These are phyloP conservation scores for Lichenostomus cassidix DNA, from an alignment of 2,113 vertebrate species.

Conservation along the genomic window DNA sequence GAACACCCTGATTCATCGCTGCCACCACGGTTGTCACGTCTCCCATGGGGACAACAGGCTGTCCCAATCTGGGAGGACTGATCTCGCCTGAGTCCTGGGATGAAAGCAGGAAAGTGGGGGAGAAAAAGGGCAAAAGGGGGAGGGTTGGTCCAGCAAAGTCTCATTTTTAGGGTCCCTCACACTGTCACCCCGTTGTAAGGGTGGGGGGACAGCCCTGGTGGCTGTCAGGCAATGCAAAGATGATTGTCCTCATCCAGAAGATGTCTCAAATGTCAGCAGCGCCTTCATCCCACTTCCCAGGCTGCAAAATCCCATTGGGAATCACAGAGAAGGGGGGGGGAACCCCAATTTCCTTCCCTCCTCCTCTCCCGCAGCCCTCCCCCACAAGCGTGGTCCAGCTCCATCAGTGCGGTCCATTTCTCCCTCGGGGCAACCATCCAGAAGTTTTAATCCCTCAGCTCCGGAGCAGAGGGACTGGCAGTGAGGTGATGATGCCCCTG, in stretches of 20 bases:
- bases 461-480: no score
- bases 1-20: background rate
- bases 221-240: no score
- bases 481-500: no score
- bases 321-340: background rate
- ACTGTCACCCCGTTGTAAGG: background rate
- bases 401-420: background rate
- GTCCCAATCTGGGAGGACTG: background rate
- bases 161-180: background rate
- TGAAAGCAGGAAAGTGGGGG: background rate
- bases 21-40: background rate
- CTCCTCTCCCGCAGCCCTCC: background rate
- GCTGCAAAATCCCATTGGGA: background rate
- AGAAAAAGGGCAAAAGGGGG: accelerated
- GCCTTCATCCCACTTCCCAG: background rate
- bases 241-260: background rate
- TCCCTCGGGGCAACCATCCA: background rate
- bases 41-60: background rate
- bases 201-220: background rate
- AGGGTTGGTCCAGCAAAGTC: background rate
- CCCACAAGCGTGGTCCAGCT: background rate
- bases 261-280: accelerated
- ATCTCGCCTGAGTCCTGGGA: background rate
- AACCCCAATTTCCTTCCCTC: background rate
- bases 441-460: background rate